A percentile compares a stretch with the other conserved stretches of the same genome.
These are phyloP conservation scores for Caenorhabditis briggsae DNA, from an alignment of 1,140 invertebrate genomes.

Conservation along the genomic window DNA sequence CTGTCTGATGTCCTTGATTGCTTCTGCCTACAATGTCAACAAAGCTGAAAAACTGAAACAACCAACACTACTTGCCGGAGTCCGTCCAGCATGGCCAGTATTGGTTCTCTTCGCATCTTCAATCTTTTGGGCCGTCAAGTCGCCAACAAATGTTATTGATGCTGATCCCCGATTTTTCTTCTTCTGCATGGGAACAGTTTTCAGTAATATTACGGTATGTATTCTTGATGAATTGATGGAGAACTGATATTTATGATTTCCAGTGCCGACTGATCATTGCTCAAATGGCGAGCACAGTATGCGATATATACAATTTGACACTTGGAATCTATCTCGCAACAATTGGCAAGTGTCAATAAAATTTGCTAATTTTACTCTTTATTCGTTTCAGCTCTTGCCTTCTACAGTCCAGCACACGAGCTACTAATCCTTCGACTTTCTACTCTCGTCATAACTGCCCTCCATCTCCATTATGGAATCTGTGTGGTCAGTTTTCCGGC, in stretches of 20 bases:
- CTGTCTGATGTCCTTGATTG: constrained; percentile 72
- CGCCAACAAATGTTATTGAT: constrained; percentile 79
- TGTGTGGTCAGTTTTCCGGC: constrained; percentile 76
- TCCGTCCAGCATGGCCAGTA: constrained; percentile 79
- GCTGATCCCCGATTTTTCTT: constrained; percentile 79
- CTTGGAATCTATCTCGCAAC: constrained; percentile 68
- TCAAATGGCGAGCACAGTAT: constrained; percentile 80
- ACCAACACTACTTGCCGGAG: constrained; percentile 75
- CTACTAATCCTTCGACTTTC: constrained; percentile 78
- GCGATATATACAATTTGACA: constrained; percentile 75
- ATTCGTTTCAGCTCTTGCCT: constrained; percentile 42
- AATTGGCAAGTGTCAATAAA: neutral
- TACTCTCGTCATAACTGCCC: constrained; percentile 76
- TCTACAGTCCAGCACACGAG: constrained; percentile 75
- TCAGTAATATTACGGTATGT: constrained; percentile 80
- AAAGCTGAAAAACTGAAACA: constrained; percentile 51
- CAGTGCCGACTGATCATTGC: constrained; percentile 80
- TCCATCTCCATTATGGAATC: constrained; percentile 80
- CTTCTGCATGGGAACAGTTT: constrained; percentile 79
- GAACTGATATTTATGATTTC: constrained; percentile 58
- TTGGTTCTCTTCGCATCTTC: constrained; percentile 78
- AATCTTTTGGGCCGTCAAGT: constrained; percentile 78
- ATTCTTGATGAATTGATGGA: neutral
- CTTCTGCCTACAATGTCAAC: constrained; percentile 73
- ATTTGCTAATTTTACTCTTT: neutral